Evolutionary conservation across 1,140 invertebrate species (phyloP).

Genomic region (Mizuhopecten yessoensis): DNA sequence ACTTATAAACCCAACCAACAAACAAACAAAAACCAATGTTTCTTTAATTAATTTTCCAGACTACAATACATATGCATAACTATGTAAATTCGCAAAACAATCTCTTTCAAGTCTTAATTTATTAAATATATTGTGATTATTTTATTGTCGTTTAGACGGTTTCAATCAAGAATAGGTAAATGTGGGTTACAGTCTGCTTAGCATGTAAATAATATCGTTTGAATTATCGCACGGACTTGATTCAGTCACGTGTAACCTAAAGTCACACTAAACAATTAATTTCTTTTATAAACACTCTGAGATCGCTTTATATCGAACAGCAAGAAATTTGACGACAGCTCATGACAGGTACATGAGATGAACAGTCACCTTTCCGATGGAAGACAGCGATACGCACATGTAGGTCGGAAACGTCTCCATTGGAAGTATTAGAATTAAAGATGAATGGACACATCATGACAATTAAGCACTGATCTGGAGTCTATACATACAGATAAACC

Average conservation of each 20-base stretch:
- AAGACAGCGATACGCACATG: neutral
- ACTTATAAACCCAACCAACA: no score
- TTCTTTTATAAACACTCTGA: neutral
- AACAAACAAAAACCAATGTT: no score
- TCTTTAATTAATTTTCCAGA: no score
- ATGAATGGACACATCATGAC: neutral
- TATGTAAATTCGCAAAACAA: no score
- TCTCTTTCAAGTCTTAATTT: neutral
- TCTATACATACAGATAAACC: neutral
- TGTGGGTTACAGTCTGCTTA: neutral
- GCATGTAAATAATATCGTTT: neutral
- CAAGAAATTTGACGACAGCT: neutral
- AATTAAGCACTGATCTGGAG: neutral
- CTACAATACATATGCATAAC: no score
- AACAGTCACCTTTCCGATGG: neutral
- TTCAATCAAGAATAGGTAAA: neutral
- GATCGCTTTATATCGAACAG: neutral
- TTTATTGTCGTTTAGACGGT: neutral
- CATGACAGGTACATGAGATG: neutral
- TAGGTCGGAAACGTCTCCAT: slow-evolving; percentile 12
- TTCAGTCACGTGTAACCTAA: neutral
- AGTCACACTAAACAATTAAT: neutral
- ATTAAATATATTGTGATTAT: neutral
- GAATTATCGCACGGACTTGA: neutral
- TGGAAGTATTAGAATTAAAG: neutral